Percentiles rank a stretch among this genome's conserved stretches.
Conservation (phyloP, 2,888 invertebrate species). For the Aporophyla nigra region DNA sequence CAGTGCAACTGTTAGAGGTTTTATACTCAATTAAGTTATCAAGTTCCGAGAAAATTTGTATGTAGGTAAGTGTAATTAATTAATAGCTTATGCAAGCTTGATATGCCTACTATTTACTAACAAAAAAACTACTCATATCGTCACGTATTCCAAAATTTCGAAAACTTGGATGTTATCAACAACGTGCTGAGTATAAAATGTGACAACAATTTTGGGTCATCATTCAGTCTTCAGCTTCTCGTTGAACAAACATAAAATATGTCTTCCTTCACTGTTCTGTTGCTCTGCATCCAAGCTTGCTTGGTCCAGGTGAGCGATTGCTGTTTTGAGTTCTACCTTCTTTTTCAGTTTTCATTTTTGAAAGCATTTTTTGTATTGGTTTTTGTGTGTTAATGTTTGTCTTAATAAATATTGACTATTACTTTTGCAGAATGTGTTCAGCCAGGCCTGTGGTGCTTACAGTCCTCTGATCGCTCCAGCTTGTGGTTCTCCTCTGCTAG, state of each 20-base stretch:
- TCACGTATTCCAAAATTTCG: constrained; percentile 25
- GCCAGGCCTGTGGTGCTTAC: neutral
- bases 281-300: too few species aligned
- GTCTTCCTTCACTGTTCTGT: too few species aligned
- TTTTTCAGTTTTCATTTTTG: too few species aligned
- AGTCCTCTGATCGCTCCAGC: constrained; percentile 4
- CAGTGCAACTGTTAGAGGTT: neutral
- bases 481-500: too few species aligned
- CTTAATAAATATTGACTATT: neutral
- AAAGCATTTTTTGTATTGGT: too few species aligned
- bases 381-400: too few species aligned
- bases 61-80: constrained; percentile 8
- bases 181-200: constrained; percentile 8
- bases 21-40: constrained; percentile 21
- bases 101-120: constrained; percentile 27
- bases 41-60: constrained; percentile 5
- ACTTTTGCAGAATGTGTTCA: neutral
- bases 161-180: constrained; percentile 13
- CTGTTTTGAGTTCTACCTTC: too few species aligned
- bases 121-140: neutral
- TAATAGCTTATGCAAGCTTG: constrained; percentile 25
- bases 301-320: too few species aligned
- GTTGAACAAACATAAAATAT: too few species aligned
- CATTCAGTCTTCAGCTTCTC: too few species aligned
- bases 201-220: neutral